Evolutionary conservation across 2,113 vertebrate species (phyloP).

Genomic region (Pteropus alecto): DNA sequence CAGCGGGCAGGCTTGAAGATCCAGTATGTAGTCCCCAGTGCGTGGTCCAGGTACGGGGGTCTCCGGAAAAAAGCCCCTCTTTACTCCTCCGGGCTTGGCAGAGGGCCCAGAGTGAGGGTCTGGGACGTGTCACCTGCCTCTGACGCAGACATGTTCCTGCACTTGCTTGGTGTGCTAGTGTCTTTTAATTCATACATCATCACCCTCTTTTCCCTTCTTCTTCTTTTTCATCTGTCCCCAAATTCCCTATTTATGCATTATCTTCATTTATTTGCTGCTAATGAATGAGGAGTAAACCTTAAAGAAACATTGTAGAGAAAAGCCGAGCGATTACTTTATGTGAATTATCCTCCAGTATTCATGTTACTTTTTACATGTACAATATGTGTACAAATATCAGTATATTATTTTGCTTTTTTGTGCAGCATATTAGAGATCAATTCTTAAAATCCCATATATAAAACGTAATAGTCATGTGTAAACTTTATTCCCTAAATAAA

Average conservation of each 20-base stretch:
- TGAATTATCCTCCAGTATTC: not conserved
- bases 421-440: not conserved
- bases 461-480: not conserved
- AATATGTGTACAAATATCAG: not conserved
- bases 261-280: not conserved
- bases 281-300: not conserved
- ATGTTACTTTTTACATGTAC: not conserved
- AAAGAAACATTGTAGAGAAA: not conserved
- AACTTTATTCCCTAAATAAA: not conserved
- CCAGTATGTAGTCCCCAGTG: not conserved
- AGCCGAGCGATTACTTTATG: not conserved
- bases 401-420: not conserved
- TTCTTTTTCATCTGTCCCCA: not conserved
- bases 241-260: not conserved
- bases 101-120: not conserved
- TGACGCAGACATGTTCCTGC: not conserved
- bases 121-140: not conserved
- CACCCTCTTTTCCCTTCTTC: not conserved
- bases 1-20: not conserved
- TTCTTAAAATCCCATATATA: not conserved
- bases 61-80: not conserved
- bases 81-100: not conserved
- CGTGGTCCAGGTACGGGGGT: fast-evolving
- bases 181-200: not conserved
- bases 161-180: not conserved